phyloP scores from a whole-genome alignment of 2,888 invertebrate genomes.

The Troides aeacus region DNA sequence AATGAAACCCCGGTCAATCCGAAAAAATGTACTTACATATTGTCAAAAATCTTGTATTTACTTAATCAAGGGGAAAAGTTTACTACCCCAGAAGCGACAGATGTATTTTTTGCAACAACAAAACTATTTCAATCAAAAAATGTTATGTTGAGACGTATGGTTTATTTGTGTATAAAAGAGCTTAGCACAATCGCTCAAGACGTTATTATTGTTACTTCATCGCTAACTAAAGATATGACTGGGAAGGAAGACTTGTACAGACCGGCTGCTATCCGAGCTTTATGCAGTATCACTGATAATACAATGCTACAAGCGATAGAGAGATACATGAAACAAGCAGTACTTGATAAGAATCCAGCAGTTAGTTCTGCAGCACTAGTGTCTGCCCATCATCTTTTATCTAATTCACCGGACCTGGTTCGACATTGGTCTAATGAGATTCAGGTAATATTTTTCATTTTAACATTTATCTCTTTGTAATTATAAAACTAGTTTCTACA shows the following conservation, averaged over 20 bases:
- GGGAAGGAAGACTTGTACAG: slow-evolving; percentile 94
- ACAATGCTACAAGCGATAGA: slow-evolving; percentile 98
- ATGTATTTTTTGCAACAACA: slow-evolving; percentile 99
- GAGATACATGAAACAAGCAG: slow-evolving; percentile 99
- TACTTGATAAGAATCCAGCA: slow-evolving; percentile 97
- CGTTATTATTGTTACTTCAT: slow-evolving; percentile 99
- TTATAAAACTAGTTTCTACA: not conserved
- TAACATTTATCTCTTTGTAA: not conserved
- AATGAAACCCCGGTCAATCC: slow-evolving; percentile 99
- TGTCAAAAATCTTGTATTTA: slow-evolving; percentile 97
- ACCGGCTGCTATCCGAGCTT: slow-evolving; percentile 97
- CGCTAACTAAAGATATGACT: slow-evolving; percentile 99
- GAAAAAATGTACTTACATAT: slow-evolving; percentile 96
- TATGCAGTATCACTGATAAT: slow-evolving; percentile 98
- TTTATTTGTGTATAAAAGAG: slow-evolving; percentile 98
- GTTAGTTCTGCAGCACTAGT: slow-evolving; percentile 98
- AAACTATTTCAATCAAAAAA: slow-evolving; percentile 99
- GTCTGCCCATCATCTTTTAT: slow-evolving; percentile 90
- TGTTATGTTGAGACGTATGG: slow-evolving; percentile 95
- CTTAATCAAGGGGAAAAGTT: slow-evolving; percentile 97
- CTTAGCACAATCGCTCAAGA: slow-evolving; percentile 96
- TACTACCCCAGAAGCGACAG: slow-evolving; percentile 97
- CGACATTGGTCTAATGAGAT: slow-evolving; percentile 99
- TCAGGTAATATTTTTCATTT: slow-evolving; percentile 82
- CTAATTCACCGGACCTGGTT: slow-evolving; percentile 93